phyloP scores from a whole-genome alignment of 2,797 vertebrate genomes.

The Sebastes nivosus region DNA sequence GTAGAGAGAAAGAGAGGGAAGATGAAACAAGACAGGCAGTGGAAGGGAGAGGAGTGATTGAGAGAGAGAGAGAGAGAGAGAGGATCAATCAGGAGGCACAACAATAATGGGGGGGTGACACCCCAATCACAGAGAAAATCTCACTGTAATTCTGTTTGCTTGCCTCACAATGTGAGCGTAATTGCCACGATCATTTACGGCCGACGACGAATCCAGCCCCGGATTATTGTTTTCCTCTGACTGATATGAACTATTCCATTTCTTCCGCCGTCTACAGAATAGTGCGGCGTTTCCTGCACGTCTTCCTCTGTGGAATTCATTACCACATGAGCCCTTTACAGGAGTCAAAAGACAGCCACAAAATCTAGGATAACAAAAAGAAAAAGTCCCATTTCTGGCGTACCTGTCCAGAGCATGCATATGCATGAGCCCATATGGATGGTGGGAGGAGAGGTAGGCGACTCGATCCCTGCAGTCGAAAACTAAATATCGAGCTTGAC shows the following conservation, averaged over 20 bases:
- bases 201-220: constrained; percentile 34
- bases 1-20: constrained; percentile 27
- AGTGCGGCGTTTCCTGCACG: constrained; percentile 10
- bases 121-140: constrained; percentile 70
- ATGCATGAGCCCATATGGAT: constrained; percentile 75
- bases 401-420: constrained; percentile 71
- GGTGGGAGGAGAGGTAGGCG: constrained; percentile 71
- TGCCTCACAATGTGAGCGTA: constrained; percentile 58
- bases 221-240: constrained; percentile 69
- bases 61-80: constrained; percentile 55
- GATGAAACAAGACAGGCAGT: constrained; percentile 69
- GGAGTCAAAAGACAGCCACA: constrained; percentile 41
- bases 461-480: constrained; percentile 49
- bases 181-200: constrained; percentile 65
- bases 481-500: constrained; percentile 66
- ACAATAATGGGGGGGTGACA: constrained; percentile 68
- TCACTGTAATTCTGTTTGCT: constrained; percentile 75
- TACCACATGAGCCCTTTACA: constrained; percentile 34
- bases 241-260: constrained; percentile 64
- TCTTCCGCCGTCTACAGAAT: constrained; percentile 29
- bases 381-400: constrained; percentile 4
- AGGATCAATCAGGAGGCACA: constrained; percentile 67
- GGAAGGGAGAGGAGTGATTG: constrained; percentile 60
- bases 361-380: constrained; percentile 33
- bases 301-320: constrained; percentile 31